Evolutionary conservation across 2,113 vertebrate species (phyloP).

Genomic region (Pangasianodon gigas): DNA sequence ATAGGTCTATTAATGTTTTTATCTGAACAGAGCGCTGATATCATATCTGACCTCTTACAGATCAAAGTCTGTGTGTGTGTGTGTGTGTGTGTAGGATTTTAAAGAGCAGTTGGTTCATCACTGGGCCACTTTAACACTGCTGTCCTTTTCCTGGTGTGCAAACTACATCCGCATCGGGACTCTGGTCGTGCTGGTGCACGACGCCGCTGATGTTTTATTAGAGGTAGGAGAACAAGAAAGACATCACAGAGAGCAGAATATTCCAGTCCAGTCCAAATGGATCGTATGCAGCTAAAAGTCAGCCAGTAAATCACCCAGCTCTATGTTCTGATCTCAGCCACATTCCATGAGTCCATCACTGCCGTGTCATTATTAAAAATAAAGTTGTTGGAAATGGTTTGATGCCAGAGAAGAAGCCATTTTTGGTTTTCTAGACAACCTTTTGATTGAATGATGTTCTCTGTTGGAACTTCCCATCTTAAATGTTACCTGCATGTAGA

Average conservation of each 20-base stretch:
- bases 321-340: not conserved
- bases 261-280: not conserved
- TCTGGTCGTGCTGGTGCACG: slow-evolving; percentile 84
- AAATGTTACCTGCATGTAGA: not conserved
- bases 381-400: not conserved
- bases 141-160: slow-evolving; percentile 89
- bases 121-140: slow-evolving; percentile 83
- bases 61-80: slow-evolving; percentile 9
- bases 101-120: slow-evolving; percentile 88
- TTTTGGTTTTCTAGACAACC: not conserved
- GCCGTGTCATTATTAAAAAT: not conserved
- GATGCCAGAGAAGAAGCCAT: not conserved
- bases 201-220: slow-evolving; percentile 84
- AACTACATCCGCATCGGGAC: slow-evolving; percentile 91
- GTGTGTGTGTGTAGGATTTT: slow-evolving; percentile 79
- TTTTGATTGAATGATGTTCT: not conserved
- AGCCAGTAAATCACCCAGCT: not conserved
- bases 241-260: not conserved
- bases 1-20: not conserved
- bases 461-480: not conserved
- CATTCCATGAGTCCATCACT: not conserved
- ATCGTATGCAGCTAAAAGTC: not conserved
- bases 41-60: not conserved
- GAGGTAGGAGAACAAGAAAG: slow-evolving; percentile 77
- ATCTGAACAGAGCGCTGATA: not conserved